A percentile compares a stretch with the other conserved stretches of the same genome.
Conservation (phyloP, 2,888 invertebrate genomes). For the Sisyra terminalis region DNA sequence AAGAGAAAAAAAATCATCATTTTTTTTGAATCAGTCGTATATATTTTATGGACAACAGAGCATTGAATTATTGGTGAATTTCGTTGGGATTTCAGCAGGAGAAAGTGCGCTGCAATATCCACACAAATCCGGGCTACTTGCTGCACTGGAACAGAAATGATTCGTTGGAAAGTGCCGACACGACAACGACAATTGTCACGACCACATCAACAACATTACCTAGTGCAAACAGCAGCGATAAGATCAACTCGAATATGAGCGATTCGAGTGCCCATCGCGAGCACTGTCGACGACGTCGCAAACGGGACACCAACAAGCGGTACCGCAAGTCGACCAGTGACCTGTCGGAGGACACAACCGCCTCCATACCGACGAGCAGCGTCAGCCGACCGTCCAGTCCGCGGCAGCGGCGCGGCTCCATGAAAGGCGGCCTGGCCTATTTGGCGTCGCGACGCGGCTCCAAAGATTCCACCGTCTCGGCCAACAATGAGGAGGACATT, state of each 20-base stretch:
- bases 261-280: conserved; percentile 20
- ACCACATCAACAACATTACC: conserved; percentile 31
- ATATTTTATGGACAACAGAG: too few species aligned
- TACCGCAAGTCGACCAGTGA: conserved; percentile 66
- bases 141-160: conserved; percentile 22
- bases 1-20: too few species aligned
- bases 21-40: too few species aligned
- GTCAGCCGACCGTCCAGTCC: conserved; percentile 45
- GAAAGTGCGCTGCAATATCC: conserved; percentile 27
- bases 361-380: conserved; percentile 41
- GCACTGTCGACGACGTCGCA: conserved; percentile 23
- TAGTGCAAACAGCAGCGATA: conserved; percentile 30
- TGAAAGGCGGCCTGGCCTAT: conserved; percentile 56
- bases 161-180: conserved; percentile 25
- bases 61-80: not conserved
- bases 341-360: conserved; percentile 42
- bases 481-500: conserved; percentile 62
- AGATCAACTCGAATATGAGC: conserved; percentile 25
- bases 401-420: conserved; percentile 44
- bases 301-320: conserved; percentile 26
- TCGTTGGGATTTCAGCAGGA: not conserved
- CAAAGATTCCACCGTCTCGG: conserved; percentile 45
- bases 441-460: conserved; percentile 76
- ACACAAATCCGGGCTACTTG: conserved; percentile 44
- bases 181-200: conserved; percentile 29